phyloP scores from a whole-genome alignment of 2,797 vertebrate species.

The Microctenopoma stevenorrisi region DNA sequence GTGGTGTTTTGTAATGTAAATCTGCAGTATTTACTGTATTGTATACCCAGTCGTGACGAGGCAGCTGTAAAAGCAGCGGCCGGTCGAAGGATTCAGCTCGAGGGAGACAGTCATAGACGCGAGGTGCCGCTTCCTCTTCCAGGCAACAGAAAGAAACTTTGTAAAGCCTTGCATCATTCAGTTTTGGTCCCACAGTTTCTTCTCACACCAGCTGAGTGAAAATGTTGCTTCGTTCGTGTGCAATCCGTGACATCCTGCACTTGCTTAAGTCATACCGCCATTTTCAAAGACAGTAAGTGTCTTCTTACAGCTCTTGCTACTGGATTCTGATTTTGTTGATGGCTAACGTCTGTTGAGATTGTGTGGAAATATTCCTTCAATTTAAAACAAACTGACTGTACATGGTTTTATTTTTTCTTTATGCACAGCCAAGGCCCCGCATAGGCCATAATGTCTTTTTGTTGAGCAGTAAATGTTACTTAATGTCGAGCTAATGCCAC shows the following conservation, averaged over 20 bases:
- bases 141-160: conserved; percentile 22
- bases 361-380: conserved; percentile 56
- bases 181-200: conserved; percentile 8
- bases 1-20: conserved; percentile 52
- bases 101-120: conserved; percentile 3
- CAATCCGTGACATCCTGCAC: conserved; percentile 64
- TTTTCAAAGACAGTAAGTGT: conserved; percentile 17
- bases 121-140: conserved; percentile 21
- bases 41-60: conserved; percentile 19
- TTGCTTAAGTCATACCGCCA: conserved; percentile 33
- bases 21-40: conserved; percentile 49
- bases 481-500: conserved; percentile 76
- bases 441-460: conserved; percentile 61
- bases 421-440: conserved; percentile 70
- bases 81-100: conserved; percentile 1
- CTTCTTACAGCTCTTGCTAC: conserved; percentile 14
- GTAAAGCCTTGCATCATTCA: conserved; percentile 44
- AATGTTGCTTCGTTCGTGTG: conserved; percentile 36
- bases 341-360: conserved; percentile 59
- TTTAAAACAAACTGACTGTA: conserved; percentile 42
- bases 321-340: conserved; percentile 34
- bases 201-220: conserved; percentile 17
- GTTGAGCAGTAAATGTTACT: conserved; percentile 72
- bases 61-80: conserved; percentile 5
- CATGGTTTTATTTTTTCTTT: conserved; percentile 51